Conservation (phyloP, 35 echinoderm and acorn worm species). For the Stichopus chloronotus region DNA sequence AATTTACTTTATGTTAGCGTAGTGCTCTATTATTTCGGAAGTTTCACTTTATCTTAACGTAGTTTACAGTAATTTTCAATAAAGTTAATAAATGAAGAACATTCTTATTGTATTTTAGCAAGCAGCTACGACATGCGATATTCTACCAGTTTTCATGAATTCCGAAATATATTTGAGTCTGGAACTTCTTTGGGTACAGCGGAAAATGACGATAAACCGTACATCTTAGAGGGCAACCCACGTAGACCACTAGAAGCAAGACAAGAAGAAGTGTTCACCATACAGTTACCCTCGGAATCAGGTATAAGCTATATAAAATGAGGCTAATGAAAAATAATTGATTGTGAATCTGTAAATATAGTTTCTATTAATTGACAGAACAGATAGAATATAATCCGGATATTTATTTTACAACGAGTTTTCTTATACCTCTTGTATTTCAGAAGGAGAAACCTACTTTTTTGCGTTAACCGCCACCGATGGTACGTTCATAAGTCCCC, state of each 20-base stretch:
- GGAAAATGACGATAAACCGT: conserved; percentile 10
- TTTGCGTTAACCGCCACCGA: conserved; percentile 33
- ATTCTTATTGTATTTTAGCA: background rate
- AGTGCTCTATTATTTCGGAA: too few species aligned
- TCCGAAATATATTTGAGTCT: background rate
- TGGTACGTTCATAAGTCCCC: background rate
- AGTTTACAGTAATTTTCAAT: too few species aligned
- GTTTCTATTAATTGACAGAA: background rate
- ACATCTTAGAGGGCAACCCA: conserved; percentile 25
- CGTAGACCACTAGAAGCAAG: background rate
- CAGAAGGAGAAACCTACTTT: conserved; percentile 21
- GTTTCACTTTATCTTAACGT: too few species aligned
- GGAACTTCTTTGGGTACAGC: background rate
- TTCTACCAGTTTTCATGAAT: background rate
- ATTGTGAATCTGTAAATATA: background rate
- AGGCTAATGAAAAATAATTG: background rate
- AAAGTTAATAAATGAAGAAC: background rate
- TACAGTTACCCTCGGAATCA: background rate
- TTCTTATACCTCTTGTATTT: background rate
- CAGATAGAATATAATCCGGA: background rate
- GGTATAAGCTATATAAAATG: background rate
- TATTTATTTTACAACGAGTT: background rate
- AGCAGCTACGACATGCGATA: conserved; percentile 33
- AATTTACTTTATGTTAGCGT: too few species aligned
- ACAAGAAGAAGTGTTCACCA: conserved; percentile 23